Conservation (phyloP, 2,888 invertebrate species). For the Standfussiana lucernea region DNA sequence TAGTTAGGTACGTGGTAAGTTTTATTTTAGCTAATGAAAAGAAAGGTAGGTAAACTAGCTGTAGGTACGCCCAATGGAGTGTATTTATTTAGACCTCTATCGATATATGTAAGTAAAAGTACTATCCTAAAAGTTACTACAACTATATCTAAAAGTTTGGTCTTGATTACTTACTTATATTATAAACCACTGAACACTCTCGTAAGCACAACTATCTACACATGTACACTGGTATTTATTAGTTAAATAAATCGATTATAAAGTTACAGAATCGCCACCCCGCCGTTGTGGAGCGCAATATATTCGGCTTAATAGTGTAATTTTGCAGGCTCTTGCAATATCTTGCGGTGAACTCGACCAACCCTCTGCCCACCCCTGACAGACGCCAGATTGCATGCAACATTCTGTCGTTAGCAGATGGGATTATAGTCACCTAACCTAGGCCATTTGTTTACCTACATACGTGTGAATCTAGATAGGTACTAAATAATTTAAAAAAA, state of each 20-base stretch:
- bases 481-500: neutral
- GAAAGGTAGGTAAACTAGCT: neutral
- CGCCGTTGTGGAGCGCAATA: slow-evolving; percentile 76
- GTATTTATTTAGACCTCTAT: neutral
- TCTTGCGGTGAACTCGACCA: slow-evolving; percentile 78
- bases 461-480: neutral
- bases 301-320: slow-evolving; percentile 82
- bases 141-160: neutral
- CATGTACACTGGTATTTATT: slow-evolving; percentile 34
- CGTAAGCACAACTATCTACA: neutral
- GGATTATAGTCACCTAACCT: slow-evolving; percentile 49
- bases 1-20: neutral
- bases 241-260: slow-evolving; percentile 75
- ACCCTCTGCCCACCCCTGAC: slow-evolving; percentile 73
- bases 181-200: slow-evolving; percentile 2
- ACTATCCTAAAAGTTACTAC: no score
- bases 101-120: no score
- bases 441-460: slow-evolving; percentile 31
- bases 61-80: neutral
- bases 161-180: neutral
- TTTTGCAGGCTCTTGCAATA: slow-evolving; percentile 81
- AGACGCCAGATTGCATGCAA: slow-evolving; percentile 75
- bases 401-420: slow-evolving; percentile 67
- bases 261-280: slow-evolving; percentile 73
- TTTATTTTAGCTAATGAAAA: neutral